Evolutionary conservation across 2,797 vertebrate species (phyloP).

Genomic region (Oceanodroma leucorhoa): DNA sequence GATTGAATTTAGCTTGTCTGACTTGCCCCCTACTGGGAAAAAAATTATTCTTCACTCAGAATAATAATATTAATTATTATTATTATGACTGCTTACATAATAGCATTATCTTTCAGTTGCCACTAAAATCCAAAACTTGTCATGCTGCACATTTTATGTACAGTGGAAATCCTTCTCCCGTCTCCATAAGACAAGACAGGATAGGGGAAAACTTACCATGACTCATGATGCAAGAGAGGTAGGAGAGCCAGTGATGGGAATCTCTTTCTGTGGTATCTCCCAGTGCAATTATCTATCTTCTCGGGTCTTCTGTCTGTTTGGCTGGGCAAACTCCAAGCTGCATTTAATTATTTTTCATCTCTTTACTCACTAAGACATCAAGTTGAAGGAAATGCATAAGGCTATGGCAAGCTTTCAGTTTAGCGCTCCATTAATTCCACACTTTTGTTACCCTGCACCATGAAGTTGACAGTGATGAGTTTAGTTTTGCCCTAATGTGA

Average conservation of each 20-base stretch:
- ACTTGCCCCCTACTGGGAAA: neutral
- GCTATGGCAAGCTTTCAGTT: neutral
- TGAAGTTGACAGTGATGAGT: neutral
- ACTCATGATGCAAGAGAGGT: neutral
- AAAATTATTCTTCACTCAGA: slow-evolving; percentile 26
- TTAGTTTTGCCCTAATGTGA: neutral
- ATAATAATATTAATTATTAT: slow-evolving; percentile 38
- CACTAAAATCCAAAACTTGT: neutral
- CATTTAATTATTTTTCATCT: neutral
- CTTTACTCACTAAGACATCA: neutral
- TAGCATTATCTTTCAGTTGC: neutral
- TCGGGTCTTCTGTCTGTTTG: neutral
- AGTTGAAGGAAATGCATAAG: neutral
- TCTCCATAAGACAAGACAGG: neutral
- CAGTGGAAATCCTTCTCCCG: neutral
- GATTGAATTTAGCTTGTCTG: neutral
- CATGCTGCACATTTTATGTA: neutral
- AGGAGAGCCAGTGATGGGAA: neutral
- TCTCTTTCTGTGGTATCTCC: neutral
- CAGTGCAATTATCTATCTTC: neutral
- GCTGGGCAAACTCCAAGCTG: neutral
- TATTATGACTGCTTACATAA: slow-evolving; percentile 10
- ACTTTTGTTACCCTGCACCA: neutral
- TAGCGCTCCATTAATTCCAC: neutral
- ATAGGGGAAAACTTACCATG: neutral